phyloP scores from a whole-genome alignment of 2,113 vertebrate species.

The Centropristis striata region DNA sequence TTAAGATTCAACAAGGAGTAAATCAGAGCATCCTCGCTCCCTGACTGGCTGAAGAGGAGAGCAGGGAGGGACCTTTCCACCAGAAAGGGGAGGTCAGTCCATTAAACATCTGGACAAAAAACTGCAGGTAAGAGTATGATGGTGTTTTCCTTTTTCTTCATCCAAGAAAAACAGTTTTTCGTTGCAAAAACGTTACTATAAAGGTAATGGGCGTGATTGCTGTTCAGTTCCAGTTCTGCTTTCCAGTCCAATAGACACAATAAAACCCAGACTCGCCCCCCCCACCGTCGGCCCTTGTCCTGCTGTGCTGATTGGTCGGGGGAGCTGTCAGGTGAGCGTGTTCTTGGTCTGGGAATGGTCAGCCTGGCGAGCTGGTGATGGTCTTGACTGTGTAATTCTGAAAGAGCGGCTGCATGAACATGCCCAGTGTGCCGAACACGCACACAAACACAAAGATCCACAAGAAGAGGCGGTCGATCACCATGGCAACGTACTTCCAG shows the following conservation, averaged over 20 bases:
- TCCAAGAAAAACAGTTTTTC: constrained; percentile 68
- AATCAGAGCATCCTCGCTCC: constrained; percentile 52
- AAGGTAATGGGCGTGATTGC: constrained; percentile 77
- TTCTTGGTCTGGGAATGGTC: constrained; percentile 53
- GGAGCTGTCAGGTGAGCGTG: constrained; percentile 67
- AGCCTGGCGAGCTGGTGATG: constrained; percentile 86
- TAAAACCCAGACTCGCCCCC: constrained; percentile 57
- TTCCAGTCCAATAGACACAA: constrained; percentile 64
- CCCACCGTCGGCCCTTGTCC: constrained; percentile 50
- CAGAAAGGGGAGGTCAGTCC: constrained; percentile 65
- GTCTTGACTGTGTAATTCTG: constrained; percentile 93
- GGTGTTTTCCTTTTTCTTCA: constrained; percentile 54
- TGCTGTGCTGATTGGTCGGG: constrained; percentile 70
- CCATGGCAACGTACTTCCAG: constrained; percentile 99
- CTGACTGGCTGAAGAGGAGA: constrained; percentile 58
- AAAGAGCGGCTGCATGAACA: constrained; percentile 98
- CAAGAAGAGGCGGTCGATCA: constrained; percentile 97
- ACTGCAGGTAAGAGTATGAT: constrained; percentile 56
- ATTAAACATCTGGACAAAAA: constrained; percentile 58
- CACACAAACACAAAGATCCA: constrained; percentile 98
- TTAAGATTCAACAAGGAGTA: constrained; percentile 41
- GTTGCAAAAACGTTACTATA: constrained; percentile 76
- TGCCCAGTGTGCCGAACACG: constrained; percentile 94
- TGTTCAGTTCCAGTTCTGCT: constrained; percentile 67
- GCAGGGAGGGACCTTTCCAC: constrained; percentile 52